Base-by-base conservation (phyloP, 2,888 invertebrate genomes). In the Apoda limacodes region DNA sequence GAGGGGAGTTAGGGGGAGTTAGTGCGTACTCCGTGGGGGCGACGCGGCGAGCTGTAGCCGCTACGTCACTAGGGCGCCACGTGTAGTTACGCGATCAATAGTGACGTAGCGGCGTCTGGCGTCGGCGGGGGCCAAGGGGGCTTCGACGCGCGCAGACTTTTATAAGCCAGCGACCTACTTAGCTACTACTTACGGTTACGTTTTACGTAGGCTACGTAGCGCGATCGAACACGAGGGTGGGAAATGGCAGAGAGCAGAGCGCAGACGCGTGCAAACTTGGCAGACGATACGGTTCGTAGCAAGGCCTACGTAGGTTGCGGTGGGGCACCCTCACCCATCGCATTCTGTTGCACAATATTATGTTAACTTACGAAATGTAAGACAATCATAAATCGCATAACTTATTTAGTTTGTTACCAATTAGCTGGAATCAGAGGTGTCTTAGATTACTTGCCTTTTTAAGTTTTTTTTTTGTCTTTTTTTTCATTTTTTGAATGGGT, bases 31-130 rank as follows among this genome's bases (percentile, higher is more conserved):
- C 50, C 41, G 47, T 41, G 50, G 47, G 50, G 54, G 55, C 59
- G 62, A 50, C 55, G 56, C 54, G 59, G 58, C 61, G 50, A 46
- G 49, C 49, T 48, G 41, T 40, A 52, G 53, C 46, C 53, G 51
- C 74, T 76, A 78, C 78, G 80, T 78, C 75, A 78, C 62, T 69
- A 75, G 75, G 69, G 17, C 17, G 17, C 17, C 17, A 17, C 17
- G 17, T 50, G n/a, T n/a, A 78, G 75, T 75, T 75, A 76, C 65
- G 34, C 69, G 74, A 80, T 81, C 81, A 68, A 80, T 80, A 78
- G 56, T 78, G 78, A 78, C 78, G 67, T 57, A 55, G 60, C 51
- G 48, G 48, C 41, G 41, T 45, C 40, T 43, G 31, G 17, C 37
- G 29, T 30, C 31, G 30, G 39, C 30, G 38, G 30, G 44, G 30